A percentile compares a stretch with the other conserved stretches of the same genome.
These are phyloP conservation scores for Thecocarcelia acutangulata DNA, from an alignment of 2,888 invertebrate species.

Conservation along the genomic window DNA sequence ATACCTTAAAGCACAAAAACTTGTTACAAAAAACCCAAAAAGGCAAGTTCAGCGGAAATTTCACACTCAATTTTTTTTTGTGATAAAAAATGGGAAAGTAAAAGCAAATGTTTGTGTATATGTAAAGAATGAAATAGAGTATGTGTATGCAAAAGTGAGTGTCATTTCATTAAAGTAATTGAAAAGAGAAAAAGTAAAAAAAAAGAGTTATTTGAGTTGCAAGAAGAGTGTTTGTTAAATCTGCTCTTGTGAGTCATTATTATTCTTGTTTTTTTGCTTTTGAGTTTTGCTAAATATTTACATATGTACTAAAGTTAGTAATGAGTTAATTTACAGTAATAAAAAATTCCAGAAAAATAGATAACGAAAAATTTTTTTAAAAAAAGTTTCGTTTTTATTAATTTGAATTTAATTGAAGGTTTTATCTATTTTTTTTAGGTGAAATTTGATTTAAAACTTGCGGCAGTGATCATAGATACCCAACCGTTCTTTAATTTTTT, in stretches of 20 bases:
- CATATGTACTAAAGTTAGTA: conserved; percentile 56
- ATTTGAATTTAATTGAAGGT: too few relatives aligned
- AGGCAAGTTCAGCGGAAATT: conserved; percentile 67
- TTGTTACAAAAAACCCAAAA: conserved; percentile 36
- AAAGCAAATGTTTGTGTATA: conserved; percentile 46
- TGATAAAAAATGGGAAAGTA: conserved; percentile 29
- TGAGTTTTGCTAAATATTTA: conserved; percentile 43
- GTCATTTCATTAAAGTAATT: conserved; percentile 23
- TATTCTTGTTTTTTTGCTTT: conserved; percentile 21
- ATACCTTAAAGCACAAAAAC: conserved; percentile 61
- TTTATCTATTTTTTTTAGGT: conserved; percentile 62
- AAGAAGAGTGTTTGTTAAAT: conserved; percentile 39
- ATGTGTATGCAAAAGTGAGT: conserved; percentile 37
- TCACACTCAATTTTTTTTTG: conserved; percentile 51
- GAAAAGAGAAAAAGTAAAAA: conserved; percentile 18
- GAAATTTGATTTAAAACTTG: conserved; percentile 55
- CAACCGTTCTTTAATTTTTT: conserved; percentile 42
- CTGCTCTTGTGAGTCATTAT: conserved; percentile 65
- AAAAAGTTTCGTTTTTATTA: conserved; percentile 50
- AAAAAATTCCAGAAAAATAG: conserved; percentile 26
- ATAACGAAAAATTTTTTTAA: conserved; percentile 35
- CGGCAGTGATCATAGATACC: conserved; percentile 47
- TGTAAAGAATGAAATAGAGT: conserved; percentile 24
- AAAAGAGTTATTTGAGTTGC: conserved; percentile 51
- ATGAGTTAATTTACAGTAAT: conserved; percentile 58